These are phyloP conservation scores for Cyrtorhinus lividipennis DNA, from an alignment of 1,140 invertebrate species.

Conservation along the genomic window DNA sequence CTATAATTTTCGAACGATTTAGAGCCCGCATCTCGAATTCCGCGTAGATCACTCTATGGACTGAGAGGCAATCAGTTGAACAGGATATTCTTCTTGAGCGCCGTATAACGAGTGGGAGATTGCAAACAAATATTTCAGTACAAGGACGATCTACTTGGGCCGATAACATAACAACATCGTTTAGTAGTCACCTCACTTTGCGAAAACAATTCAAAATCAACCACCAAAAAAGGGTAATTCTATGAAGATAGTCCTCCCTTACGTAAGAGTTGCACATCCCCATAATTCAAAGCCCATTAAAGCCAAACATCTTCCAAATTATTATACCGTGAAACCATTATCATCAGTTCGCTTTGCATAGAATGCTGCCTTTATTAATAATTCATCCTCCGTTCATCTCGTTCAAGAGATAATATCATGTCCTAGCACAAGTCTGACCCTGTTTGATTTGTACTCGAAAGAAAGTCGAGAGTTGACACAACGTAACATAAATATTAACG, in stretches of 20 bases:
- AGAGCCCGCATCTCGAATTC: no score
- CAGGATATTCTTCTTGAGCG: no score
- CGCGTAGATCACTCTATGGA: no score
- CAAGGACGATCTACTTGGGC: no score
- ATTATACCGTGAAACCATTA: not conserved
- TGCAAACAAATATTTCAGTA: no score
- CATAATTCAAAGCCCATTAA: not conserved
- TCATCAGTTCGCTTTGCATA: slow-evolving; percentile 6
- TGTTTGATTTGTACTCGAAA: slow-evolving; percentile 1
- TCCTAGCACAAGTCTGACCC: not conserved
- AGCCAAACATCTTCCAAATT: not conserved
- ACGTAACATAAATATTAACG: not conserved
- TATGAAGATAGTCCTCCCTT: not conserved
- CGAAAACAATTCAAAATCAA: no score
- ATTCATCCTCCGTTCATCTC: slow-evolving; percentile 4
- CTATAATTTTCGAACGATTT: no score
- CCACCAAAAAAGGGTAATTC: no score
- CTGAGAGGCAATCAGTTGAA: no score
- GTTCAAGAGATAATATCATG: not conserved
- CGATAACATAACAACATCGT: no score
- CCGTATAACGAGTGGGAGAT: no score
- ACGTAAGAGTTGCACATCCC: not conserved
- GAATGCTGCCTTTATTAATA: slow-evolving; percentile 5
- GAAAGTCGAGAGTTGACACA: slow-evolving; percentile 5
- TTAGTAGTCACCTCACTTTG: no score